Evolutionary conservation across 1,140 invertebrate genomes (phyloP).

Genomic region (Daktulosphaira vitifoliae): DNA sequence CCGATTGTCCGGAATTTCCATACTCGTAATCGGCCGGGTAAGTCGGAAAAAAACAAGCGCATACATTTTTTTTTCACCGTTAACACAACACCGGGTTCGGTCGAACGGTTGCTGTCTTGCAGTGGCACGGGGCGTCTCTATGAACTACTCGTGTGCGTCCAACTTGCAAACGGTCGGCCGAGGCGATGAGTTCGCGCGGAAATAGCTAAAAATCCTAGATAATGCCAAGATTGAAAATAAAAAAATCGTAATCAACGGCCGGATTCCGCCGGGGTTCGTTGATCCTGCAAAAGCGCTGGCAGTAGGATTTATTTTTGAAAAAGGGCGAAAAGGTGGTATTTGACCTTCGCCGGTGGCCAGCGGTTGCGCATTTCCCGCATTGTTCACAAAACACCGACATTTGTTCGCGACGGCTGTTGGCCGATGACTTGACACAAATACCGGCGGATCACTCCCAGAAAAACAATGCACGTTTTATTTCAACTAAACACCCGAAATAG

Average conservation of each 20-base stretch:
- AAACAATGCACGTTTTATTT: not conserved
- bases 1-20: slow-evolving; percentile 14
- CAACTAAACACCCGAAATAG: slow-evolving; percentile 6
- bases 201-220: not conserved
- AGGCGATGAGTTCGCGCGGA: too few relatives aligned
- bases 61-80: too few relatives aligned
- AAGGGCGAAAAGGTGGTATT: slow-evolving; percentile 26
- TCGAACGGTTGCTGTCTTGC: too few relatives aligned
- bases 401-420: slow-evolving; percentile 20
- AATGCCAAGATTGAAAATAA: slow-evolving; percentile 23
- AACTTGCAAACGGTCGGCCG: too few relatives aligned
- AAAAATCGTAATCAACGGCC: not conserved
- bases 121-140: too few relatives aligned
- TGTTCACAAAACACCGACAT: slow-evolving; percentile 30
- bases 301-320: slow-evolving; percentile 31
- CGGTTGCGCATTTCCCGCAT: slow-evolving; percentile 33
- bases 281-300: slow-evolving; percentile 1
- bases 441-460: not conserved
- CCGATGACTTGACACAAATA: slow-evolving; percentile 30
- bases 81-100: too few relatives aligned
- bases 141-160: too few relatives aligned
- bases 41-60: too few relatives aligned
- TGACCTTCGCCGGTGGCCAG: slow-evolving; percentile 22
- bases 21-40: not conserved
- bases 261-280: slow-evolving; percentile 22